Percentiles rank a stretch among this genome's conserved stretches.
These are phyloP conservation scores for Chrysomela aeneicollis DNA, from an alignment of 2,888 invertebrate genomes.

Conservation along the genomic window DNA sequence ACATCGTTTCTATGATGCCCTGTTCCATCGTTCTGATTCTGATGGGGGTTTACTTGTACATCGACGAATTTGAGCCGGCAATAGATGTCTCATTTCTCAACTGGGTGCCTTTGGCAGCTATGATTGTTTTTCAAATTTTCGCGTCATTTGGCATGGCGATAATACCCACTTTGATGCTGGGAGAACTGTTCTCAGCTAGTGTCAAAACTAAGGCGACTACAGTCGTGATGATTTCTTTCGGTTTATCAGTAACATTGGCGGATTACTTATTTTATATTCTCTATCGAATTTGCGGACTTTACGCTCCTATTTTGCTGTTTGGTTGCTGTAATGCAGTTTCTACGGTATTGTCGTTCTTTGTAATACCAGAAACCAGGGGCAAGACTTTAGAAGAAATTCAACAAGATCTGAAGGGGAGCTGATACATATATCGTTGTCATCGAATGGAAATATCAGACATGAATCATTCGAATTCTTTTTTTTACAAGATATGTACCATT, in stretches of 20 bases:
- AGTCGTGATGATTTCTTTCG: constrained; percentile 45
- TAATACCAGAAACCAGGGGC: constrained; percentile 54
- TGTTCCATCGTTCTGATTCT: constrained; percentile 40
- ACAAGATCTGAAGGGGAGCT: constrained; percentile 34
- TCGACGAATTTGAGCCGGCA: constrained; percentile 35
- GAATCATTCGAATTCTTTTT: too few species aligned
- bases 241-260: constrained; percentile 39
- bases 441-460: too few species aligned
- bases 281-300: constrained; percentile 46
- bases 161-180: constrained; percentile 49
- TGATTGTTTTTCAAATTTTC: constrained; percentile 45
- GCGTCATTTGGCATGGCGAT: constrained; percentile 47
- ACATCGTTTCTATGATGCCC: constrained; percentile 43
- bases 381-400: constrained; percentile 55
- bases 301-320: constrained; percentile 49
- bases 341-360: constrained; percentile 45
- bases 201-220: constrained; percentile 48
- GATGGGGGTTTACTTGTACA: constrained; percentile 44
- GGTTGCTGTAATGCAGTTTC: constrained; percentile 43
- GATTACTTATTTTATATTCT: constrained; percentile 52
- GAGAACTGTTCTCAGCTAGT: constrained; percentile 52
- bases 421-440: too few species aligned
- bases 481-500: too few species aligned
- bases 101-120: constrained; percentile 50
- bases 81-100: constrained; percentile 40